Conservation (phyloP, 2,888 invertebrate species). For the Acrobasis suavella region DNA sequence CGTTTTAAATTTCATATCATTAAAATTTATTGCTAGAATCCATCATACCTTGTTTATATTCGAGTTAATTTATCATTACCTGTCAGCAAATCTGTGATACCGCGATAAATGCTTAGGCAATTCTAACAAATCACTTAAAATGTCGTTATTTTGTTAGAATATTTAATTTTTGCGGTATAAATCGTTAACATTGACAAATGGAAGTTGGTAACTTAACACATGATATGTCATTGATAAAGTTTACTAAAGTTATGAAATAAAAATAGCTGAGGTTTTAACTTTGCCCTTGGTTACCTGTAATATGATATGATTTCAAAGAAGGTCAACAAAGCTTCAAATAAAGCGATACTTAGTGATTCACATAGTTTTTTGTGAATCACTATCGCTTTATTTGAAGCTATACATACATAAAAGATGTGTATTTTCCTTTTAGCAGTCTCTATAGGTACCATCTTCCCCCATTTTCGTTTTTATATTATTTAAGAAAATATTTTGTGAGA, state of each 20-base stretch:
- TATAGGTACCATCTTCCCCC: too few relatives aligned
- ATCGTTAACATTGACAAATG: constrained; percentile 15
- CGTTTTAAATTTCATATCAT: constrained; percentile 14
- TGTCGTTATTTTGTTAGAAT: neutral
- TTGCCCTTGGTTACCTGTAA: neutral
- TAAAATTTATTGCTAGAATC: constrained; percentile 15
- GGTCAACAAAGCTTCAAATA: neutral
- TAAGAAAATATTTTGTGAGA: too few relatives aligned
- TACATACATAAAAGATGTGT: too few relatives aligned
- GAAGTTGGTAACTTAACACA: neutral
- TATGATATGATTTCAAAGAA: neutral
- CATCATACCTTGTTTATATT: constrained; percentile 13
- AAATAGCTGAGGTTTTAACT: neutral
- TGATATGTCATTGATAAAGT: constrained; percentile 15
- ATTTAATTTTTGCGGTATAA: neutral
- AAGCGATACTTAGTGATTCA: too few relatives aligned
- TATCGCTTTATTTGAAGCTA: too few relatives aligned
- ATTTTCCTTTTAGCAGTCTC: too few relatives aligned
- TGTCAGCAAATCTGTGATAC: constrained; percentile 9
- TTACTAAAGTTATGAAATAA: constrained; percentile 1
- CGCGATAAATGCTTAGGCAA: constrained; percentile 10
- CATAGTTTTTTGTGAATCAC: too few relatives aligned
- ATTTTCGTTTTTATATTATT: too few relatives aligned
- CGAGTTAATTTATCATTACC: constrained; percentile 7
- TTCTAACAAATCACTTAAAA: constrained; percentile 12